Conservation (phyloP, 2,113 vertebrate species). For the Cynoglossus semilaevis region DNA sequence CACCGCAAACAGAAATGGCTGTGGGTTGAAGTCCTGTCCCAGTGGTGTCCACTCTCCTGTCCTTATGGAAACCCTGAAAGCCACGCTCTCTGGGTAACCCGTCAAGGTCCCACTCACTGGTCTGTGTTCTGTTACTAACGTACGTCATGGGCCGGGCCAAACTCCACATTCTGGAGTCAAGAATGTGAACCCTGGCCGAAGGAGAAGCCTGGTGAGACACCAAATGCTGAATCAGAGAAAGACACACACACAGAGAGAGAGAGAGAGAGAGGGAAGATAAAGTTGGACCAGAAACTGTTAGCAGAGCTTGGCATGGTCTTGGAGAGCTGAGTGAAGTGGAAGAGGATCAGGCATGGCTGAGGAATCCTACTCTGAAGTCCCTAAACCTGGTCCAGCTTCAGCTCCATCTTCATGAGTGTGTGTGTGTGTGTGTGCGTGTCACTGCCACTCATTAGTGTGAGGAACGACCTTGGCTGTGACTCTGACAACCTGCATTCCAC, state of each 20-base stretch:
- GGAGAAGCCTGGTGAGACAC: slow-evolving; percentile 67
- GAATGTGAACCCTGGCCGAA: slow-evolving; percentile 66
- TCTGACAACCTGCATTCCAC: slow-evolving; percentile 42
- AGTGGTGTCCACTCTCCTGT: slow-evolving; percentile 44
- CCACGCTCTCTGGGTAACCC: slow-evolving; percentile 70
- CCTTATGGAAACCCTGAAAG: slow-evolving; percentile 72
- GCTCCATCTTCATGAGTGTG: slow-evolving; percentile 28
- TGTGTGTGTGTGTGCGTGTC: slow-evolving; percentile 4
- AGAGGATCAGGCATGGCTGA: slow-evolving; percentile 50
- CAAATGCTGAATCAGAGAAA: slow-evolving; percentile 68
- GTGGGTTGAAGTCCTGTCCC: slow-evolving; percentile 42
- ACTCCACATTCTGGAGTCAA: slow-evolving; percentile 71
- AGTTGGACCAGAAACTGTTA: slow-evolving; percentile 51
- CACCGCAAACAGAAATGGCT: slow-evolving; percentile 38
- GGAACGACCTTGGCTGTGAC: slow-evolving; percentile 48
- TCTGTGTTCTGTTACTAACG: slow-evolving; percentile 75
- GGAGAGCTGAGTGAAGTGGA: slow-evolving; percentile 62
- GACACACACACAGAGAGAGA: slow-evolving; percentile 36
- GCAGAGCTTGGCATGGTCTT: slow-evolving; percentile 47
- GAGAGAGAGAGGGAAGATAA: slow-evolving; percentile 39
- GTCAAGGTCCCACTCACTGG: slow-evolving; percentile 75
- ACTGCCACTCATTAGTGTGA: slow-evolving; percentile 51
- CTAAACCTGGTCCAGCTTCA: slow-evolving; percentile 49
- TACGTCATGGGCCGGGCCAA: slow-evolving; percentile 76
- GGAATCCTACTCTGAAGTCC: slow-evolving; percentile 47